A percentile compares a stretch with the other conserved stretches of the same genome.
Evolutionary conservation across 2,797 vertebrate species (phyloP).

Genomic region (Enteromius radiatus): DNA sequence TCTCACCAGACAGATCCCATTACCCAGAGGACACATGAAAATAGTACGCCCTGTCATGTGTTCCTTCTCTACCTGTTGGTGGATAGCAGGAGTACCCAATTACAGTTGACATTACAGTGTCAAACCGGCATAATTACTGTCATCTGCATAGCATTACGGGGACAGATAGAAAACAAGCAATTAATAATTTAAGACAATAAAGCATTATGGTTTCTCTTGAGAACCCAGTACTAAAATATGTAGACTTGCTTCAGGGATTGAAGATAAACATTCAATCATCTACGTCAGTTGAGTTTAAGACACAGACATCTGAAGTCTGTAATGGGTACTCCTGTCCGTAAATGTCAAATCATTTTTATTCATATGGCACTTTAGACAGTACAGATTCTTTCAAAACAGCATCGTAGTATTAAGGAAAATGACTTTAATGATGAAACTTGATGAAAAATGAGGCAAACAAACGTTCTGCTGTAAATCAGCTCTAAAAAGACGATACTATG

Average conservation of each 20-base stretch:
- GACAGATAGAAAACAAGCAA: slow-evolving; percentile 34
- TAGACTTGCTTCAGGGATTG: background rate
- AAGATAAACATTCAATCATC: background rate
- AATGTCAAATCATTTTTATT: background rate
- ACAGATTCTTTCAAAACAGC: background rate
- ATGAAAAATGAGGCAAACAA: background rate
- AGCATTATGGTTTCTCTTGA: background rate
- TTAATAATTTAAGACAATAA: slow-evolving; percentile 34
- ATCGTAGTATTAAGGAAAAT: background rate
- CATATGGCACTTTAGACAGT: background rate
- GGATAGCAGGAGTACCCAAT: slow-evolving; percentile 18
- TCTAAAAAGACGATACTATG: background rate
- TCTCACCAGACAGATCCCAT: slow-evolving; percentile 18
- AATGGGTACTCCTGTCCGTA: background rate
- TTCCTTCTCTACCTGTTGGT: slow-evolving; percentile 30
- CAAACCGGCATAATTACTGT: slow-evolving; percentile 39
- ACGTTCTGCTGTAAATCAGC: background rate
- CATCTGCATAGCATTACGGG: slow-evolving; percentile 21
- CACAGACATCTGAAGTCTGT: background rate
- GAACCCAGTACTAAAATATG: background rate
- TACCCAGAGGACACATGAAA: slow-evolving; percentile 16
- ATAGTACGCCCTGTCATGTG: slow-evolving; percentile 20
- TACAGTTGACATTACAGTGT: slow-evolving; percentile 39
- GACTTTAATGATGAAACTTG: background rate
- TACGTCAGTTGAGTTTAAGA: background rate